Base-by-base conservation (phyloP, 2,888 invertebrate species). In the Tribolium freemani region DNA sequence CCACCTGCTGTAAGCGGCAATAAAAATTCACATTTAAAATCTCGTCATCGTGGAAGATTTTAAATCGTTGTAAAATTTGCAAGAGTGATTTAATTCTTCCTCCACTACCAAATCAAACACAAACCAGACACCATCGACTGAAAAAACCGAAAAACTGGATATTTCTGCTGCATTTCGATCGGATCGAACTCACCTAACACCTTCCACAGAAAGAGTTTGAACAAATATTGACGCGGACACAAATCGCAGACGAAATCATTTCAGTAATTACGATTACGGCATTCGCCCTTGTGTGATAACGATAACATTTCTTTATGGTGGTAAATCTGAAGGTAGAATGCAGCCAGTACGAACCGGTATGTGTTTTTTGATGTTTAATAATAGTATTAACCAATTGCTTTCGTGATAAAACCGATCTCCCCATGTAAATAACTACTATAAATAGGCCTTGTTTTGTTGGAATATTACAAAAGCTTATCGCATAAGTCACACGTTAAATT, bases 281-380 rank as follows among this genome's bases (percentile, higher is more conserved):
- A 10, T 11, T 61, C 21, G 46, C 56, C 67, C 48, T 56, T 48
- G 67, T 26, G 11, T 13, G 26, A 26, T 26, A 26, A 26, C 48
- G 46, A 66, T 53, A 51, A 50, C 51, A 51, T 61, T 50, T 48
- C 48, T 11, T 38, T 16, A 45, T 13, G 26, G 45, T 60, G 16
- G 13, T 46, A 53, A 68, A 69, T 63, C 53, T 51, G 50, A 21
- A 30, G 50, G 9, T 31, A 68, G 56, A 56, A 69, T 63, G 20
- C 11, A 71, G 60, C 73, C 70, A 67, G 73, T 67, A 20, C 48
- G 45, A 73, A 73, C 73, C 61, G 63, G 73, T 73, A 69, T 30
- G 44, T 70, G 66, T 70, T 66, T 69, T 71, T 66, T 71, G 44
- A 66, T 73, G 50, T 69, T 70, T 66, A 60, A 66, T 66, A 71